Percentiles rank a stretch among this genome's conserved stretches.
These are phyloP conservation scores for Aix galericulata DNA, from an alignment of 2,113 vertebrate species.

Conservation along the genomic window DNA sequence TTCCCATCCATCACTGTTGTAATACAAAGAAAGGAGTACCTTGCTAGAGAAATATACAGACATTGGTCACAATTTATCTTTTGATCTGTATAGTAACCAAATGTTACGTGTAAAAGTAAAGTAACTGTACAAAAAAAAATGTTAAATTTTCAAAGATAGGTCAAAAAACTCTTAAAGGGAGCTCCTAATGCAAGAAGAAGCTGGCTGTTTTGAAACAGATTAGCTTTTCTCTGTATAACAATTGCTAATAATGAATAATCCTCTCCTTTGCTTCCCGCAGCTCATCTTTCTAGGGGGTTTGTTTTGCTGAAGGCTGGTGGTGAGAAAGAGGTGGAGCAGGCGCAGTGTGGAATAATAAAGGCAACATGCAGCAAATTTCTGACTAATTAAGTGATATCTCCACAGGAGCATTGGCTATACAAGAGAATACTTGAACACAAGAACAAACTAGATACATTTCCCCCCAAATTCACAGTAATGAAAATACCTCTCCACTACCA, in stretches of 20 bases:
- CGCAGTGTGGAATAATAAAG: conserved; percentile 37
- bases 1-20: neutral
- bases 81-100: neutral
- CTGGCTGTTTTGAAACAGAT: neutral
- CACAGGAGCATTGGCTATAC: neutral
- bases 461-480: neutral
- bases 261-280: conserved; percentile 21
- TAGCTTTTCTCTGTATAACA: neutral
- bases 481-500: neutral
- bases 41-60: neutral
- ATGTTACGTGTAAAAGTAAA: neutral
- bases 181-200: neutral
- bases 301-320: conserved; percentile 48
- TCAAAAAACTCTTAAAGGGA: neutral
- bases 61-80: neutral
- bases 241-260: conserved; percentile 55
- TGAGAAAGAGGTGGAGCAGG: conserved; percentile 53
- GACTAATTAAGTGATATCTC: conserved; percentile 59
- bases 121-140: too few species aligned
- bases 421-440: conserved; percentile 18
- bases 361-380: conserved; percentile 58
- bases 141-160: neutral
- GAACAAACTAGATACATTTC: neutral
- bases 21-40: neutral
- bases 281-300: conserved; percentile 47